Base-by-base conservation (phyloP, 2,113 vertebrate genomes). In the Fulmarus glacialis region DNA sequence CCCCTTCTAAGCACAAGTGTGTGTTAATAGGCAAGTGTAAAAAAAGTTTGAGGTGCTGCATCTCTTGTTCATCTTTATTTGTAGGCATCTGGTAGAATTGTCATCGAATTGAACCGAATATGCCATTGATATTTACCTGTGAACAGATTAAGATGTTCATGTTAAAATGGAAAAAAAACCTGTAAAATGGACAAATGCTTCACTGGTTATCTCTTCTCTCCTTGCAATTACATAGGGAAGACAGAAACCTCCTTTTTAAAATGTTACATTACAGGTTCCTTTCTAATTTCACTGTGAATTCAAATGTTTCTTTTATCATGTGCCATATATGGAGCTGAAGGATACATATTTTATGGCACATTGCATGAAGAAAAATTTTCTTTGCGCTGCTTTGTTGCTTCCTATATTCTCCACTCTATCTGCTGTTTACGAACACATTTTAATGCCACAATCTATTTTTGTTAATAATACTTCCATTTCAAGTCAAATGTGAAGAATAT, bases 101-200 rank as follows among this genome's bases (percentile, higher is more conserved):
- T 79, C 86, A 84, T 89, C 95, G 86, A 82, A 70, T 75, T 91
- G 79, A 88, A 64, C 80, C 86, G 78, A 83, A 77, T 81, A 50
- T 89, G 50, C 68, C 83, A 96, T 93, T 96, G 89, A 82, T 95
- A 85, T 87, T 95, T 93, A 94, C 91, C 92, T 96, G 93, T 93
- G 83, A 94, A 71, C 83, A 94, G 66, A 94, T 84, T 82, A 96
- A 96, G 80, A 89, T 90, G 48, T 91, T 96, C 71, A n/a, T 89
- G 16, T 91, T 94, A 74, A 50, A 89, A 34, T 3, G 2, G 38
- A 19, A 16, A 55, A 68, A 56, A 84, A 50, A 22, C 8, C 62
- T 88, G 34, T 11, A 73, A 75, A 78, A 75, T 86, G 88, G 77
- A 56, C 52, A 91, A 80, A 60, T 64, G 67, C 59, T 78, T 91